phyloP scores from a whole-genome alignment of 2,797 vertebrate species.

The Pseudochirops corinnae region DNA sequence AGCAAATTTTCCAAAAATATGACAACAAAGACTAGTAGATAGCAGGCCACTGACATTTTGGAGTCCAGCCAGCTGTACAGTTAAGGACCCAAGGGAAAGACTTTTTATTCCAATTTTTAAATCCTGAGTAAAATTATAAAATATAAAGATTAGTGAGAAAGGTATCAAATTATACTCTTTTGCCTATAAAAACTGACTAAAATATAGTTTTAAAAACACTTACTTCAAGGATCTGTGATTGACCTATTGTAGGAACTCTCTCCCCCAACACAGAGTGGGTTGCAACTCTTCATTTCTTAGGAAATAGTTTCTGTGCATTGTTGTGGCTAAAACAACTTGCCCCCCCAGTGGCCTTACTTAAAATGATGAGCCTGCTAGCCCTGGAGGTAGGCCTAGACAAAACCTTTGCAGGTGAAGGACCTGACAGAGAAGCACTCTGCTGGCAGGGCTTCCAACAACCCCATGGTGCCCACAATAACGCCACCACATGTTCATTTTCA shows the following conservation, averaged over 20 bases:
- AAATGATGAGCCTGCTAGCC: background rate
- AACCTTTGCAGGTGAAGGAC: background rate
- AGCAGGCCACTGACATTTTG: background rate
- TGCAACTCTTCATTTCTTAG: background rate
- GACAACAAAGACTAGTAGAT: background rate
- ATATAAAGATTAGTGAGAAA: slow-evolving; percentile 36
- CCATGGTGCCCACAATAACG: background rate
- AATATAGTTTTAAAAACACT: background rate
- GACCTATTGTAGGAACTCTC: background rate
- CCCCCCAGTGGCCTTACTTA: background rate
- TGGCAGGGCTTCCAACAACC: background rate
- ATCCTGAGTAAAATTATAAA: slow-evolving; percentile 28
- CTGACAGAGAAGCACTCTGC: background rate
- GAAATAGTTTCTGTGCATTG: background rate
- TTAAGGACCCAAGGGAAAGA: background rate
- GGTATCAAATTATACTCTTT: slow-evolving; percentile 12
- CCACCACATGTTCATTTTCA: background rate
- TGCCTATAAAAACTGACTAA: slow-evolving; percentile 12
- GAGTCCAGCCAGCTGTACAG: slow-evolving; percentile 6
- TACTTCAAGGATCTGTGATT: background rate
- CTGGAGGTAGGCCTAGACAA: background rate
- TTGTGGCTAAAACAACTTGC: background rate
- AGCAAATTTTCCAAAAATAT: background rate
- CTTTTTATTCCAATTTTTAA: slow-evolving; percentile 17
- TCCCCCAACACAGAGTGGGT: background rate